A percentile compares a stretch with the other conserved stretches of the same genome.
These are phyloP conservation scores for Oconnorella tubifera DNA, from an alignment of 2,888 invertebrate genomes.

Conservation along the genomic window DNA sequence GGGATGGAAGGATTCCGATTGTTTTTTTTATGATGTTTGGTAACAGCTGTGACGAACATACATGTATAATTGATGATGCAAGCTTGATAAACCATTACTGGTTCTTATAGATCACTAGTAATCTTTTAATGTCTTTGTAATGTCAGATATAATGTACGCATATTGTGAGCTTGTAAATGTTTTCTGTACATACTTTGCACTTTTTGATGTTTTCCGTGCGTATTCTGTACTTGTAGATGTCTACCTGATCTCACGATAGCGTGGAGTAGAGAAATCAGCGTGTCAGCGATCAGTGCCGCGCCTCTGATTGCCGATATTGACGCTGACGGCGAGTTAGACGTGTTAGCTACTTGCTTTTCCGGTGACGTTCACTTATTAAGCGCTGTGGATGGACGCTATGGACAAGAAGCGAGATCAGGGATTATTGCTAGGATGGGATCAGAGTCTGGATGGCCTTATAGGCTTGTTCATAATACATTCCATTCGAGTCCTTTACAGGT, in stretches of 20 bases:
- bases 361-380: conserved; percentile 46
- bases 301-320: conserved; percentile 48
- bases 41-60: no score
- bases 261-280: conserved; percentile 49
- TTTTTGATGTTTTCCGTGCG: not conserved
- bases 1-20: no score
- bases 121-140: no score
- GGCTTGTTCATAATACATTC: conserved; percentile 44
- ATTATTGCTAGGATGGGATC: no score
- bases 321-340: conserved; percentile 46
- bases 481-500: conserved; percentile 50
- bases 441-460: conserved; percentile 45
- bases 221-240: conserved; percentile 37
- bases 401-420: conserved; percentile 7
- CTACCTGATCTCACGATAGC: conserved; percentile 43
- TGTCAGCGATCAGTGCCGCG: conserved; percentile 46
- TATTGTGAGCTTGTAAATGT: no score
- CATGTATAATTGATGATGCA: no score
- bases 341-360: conserved; percentile 47
- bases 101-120: no score
- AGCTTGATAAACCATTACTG: no score
- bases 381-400: conserved; percentile 41
- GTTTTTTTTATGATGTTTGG: no score
- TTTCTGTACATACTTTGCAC: not conserved
- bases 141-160: no score